Evolutionary conservation across 2,797 vertebrate species (phyloP), one percentile per base, ranked within the genome.

Genomic region (Benthosema pterotum): DNA sequence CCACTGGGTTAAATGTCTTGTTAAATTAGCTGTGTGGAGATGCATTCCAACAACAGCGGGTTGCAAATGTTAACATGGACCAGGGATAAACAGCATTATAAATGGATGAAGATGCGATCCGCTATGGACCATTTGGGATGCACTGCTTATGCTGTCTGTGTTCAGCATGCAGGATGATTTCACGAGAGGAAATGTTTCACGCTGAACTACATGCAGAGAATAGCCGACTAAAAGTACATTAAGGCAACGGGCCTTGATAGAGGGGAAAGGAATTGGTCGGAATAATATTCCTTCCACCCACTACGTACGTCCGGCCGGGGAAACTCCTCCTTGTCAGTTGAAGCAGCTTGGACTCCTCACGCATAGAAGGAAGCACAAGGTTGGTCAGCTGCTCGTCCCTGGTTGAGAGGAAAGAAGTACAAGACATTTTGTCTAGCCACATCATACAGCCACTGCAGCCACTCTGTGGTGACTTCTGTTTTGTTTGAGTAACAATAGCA

Each of bases 11-110:
- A 52, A 38, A 64, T 22, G 54, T 57, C 63, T 75, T 68, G 66
- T 83, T 83, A 80, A 0, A 77, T 78, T 78, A 68, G 80, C 60
- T 81, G 68, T 25, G 22, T 52, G 72, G 46, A 74, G 75, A 78
- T 52, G 55, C 61, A 58, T 32, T 55, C 4, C 8, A 51, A 71
- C 69, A 59, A 74, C 62, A 61, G 42, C 25, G 38, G 60, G 64
- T 83, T 63, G 55, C 3, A 7, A 61, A 42, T 74, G 57, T 67
- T n/a, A 66, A 67, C 28, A 67, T 67, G 75, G 64, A 78, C 62
- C 65, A 73, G 60, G 55, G 55, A 78, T 65, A 63, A 74, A 74
- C 65, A 58, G 55, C 62, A 46, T 67, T 54, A 60, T 54, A 60
- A 64, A 74, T 14, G 65, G 55, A 75, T 47, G 32, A 60, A 61